phyloP scores from a whole-genome alignment of 2,888 invertebrate species.

The Rotaria sp. region DNA sequence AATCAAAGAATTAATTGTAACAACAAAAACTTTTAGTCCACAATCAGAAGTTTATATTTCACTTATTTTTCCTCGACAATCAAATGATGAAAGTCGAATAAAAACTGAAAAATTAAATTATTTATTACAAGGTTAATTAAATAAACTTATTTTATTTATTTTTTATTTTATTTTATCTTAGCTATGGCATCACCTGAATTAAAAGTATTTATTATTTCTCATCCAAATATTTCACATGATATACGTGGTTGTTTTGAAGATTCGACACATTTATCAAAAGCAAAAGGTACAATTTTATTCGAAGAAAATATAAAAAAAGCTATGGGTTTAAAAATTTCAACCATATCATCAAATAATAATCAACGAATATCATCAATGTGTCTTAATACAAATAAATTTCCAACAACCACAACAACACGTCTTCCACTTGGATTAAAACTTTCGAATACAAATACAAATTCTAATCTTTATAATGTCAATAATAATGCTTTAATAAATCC shows the following conservation, averaged over 20 bases:
- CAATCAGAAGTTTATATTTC: slow-evolving; percentile 10
- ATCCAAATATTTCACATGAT: slow-evolving; percentile 12
- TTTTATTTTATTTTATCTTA: not conserved
- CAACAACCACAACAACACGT: not conserved
- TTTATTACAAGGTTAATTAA: not conserved
- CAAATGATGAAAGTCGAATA: not conserved
- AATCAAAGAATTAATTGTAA: slow-evolving; percentile 7
- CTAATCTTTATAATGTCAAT: not conserved
- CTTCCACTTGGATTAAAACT: not conserved
- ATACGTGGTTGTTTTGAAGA: slow-evolving; percentile 25
- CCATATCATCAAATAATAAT: not conserved
- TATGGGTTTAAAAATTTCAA: not conserved
- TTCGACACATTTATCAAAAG: slow-evolving; percentile 22
- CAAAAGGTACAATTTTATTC: slow-evolving; percentile 24
- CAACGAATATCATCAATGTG: not conserved
- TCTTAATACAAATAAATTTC: not conserved
- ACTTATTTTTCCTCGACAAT: not conserved
- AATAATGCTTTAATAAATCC: not conserved
- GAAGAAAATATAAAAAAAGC: slow-evolving; percentile 16
- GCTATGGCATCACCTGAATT: slow-evolving; percentile 20
- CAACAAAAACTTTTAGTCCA: slow-evolving; percentile 26
- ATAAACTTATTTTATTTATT: not conserved
- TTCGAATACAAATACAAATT: not conserved
- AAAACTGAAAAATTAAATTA: slow-evolving; percentile 27
- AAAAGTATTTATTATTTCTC: not conserved